phyloP scores from a whole-genome alignment of 2,113 vertebrate species.

The Stigmatopora argus region DNA sequence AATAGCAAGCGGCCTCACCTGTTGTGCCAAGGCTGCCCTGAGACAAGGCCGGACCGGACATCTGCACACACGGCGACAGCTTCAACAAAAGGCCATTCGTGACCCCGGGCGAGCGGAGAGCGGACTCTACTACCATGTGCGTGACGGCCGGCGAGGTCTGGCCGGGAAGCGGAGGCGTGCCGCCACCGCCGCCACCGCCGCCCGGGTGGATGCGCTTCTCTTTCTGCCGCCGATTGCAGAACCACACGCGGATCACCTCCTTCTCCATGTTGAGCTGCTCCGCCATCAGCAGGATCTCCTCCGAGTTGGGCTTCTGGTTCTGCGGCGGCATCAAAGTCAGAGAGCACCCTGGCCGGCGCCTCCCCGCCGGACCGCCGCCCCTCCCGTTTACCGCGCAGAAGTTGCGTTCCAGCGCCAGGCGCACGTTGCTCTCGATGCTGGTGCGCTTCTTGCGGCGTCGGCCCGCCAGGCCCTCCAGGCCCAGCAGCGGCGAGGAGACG shows the following conservation, averaged over 20 bases:
- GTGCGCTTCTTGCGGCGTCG: constrained; percentile 90
- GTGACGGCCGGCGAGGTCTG: constrained; percentile 61
- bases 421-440: constrained; percentile 91
- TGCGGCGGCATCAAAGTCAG: constrained; percentile 33
- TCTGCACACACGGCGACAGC: constrained; percentile 42
- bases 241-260: constrained; percentile 92
- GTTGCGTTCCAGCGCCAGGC: constrained; percentile 83
- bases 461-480: constrained; percentile 81
- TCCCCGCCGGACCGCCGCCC: too few species aligned
- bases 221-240: constrained; percentile 90
- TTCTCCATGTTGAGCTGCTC: constrained; percentile 94
- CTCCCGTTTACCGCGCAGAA: constrained; percentile 73
- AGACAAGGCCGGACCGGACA: constrained; percentile 68
- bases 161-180: constrained; percentile 78
- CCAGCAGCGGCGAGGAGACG: constrained; percentile 78
- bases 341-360: too few species aligned
- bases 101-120: too few species aligned
- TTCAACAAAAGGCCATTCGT: background rate
- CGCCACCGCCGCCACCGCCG: constrained; percentile 69
- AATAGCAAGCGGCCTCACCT: constrained; percentile 48
- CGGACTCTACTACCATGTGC: too few species aligned
- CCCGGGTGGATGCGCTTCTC: constrained; percentile 90
- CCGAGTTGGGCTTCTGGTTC: constrained; percentile 95
- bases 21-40: constrained; percentile 73
- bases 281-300: constrained; percentile 87